Evolutionary conservation across 1,140 invertebrate genomes (phyloP).

Genomic region (Drosophila fuyamai): DNA sequence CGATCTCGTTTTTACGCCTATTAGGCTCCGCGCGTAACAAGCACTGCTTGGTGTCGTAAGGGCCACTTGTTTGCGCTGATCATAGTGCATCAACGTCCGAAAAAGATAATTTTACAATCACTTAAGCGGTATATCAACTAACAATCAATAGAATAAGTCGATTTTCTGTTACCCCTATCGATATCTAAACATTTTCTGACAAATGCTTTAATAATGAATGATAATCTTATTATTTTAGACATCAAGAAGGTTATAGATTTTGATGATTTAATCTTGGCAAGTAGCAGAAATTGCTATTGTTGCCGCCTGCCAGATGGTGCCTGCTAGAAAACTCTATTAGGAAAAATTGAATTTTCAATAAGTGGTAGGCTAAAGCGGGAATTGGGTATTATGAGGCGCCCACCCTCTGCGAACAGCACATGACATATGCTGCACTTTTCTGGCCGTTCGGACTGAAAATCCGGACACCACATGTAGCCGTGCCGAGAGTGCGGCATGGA

Average conservation of each 20-base stretch:
- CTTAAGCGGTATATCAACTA: too few species aligned
- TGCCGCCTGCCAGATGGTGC: constrained; percentile 27
- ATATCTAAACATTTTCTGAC: too few species aligned
- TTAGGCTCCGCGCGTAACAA: too few species aligned
- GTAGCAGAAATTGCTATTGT: constrained; percentile 5
- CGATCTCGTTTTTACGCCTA: too few species aligned
- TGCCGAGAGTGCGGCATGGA: constrained; percentile 55
- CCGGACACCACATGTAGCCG: constrained; percentile 13
- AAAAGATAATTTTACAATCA: too few species aligned
- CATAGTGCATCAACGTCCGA: too few species aligned
- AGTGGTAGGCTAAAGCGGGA: constrained; percentile 37
- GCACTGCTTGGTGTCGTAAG: too few species aligned
- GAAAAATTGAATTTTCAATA: constrained; percentile 80
- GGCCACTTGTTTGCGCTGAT: too few species aligned
- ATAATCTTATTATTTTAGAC: too few species aligned
- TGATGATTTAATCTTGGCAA: not conserved
- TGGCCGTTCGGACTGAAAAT: not conserved
- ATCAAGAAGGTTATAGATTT: not conserved
- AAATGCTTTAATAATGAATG: too few species aligned
- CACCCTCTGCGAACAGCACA: constrained; percentile 41
- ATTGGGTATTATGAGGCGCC: not conserved
- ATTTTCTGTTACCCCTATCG: too few species aligned
- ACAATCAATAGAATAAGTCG: too few species aligned
- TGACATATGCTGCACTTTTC: constrained; percentile 67
- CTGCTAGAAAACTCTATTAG: constrained; percentile 67